A percentile compares a stretch with the other conserved stretches of the same genome.
Conservation (phyloP, 2,888 invertebrate genomes). For the Salticus scenicus region DNA sequence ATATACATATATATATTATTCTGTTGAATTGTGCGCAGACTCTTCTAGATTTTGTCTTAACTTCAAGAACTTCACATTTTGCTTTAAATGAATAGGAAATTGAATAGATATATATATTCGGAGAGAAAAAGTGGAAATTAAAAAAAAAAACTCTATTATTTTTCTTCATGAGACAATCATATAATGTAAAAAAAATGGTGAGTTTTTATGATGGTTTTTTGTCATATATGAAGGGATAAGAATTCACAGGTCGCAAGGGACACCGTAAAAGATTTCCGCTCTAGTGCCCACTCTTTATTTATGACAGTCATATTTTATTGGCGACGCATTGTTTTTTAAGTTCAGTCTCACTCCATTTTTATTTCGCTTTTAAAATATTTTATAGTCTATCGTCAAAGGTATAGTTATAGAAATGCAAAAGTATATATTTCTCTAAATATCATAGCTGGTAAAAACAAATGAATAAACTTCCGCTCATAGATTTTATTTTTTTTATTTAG, state of each 20-base stretch:
- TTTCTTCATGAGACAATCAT: too few species aligned
- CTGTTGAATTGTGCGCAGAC: too few species aligned
- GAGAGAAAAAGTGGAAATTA: too few species aligned
- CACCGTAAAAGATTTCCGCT: neutral
- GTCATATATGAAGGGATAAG: neutral
- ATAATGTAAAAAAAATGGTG: too few species aligned
- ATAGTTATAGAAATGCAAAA: neutral
- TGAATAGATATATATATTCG: too few species aligned
- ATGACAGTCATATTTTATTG: neutral
- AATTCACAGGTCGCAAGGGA: neutral
- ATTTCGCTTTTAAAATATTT: neutral
- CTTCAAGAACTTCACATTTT: too few species aligned
- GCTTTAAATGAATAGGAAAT: too few species aligned
- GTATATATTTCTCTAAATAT: neutral
- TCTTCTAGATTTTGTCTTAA: too few species aligned
- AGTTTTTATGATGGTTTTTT: neutral
- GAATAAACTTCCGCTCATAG: too few species aligned
- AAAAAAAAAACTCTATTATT: too few species aligned
- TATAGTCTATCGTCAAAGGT: neutral
- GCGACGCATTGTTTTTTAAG: neutral
- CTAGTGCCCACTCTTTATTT: conserved; percentile 1
- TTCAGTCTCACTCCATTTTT: neutral
- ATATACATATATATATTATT: too few species aligned
- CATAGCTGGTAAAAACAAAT: too few species aligned
- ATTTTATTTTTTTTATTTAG: neutral